phyloP scores from a whole-genome alignment of 2,113 vertebrate genomes.

The Daboia siamensis region DNA sequence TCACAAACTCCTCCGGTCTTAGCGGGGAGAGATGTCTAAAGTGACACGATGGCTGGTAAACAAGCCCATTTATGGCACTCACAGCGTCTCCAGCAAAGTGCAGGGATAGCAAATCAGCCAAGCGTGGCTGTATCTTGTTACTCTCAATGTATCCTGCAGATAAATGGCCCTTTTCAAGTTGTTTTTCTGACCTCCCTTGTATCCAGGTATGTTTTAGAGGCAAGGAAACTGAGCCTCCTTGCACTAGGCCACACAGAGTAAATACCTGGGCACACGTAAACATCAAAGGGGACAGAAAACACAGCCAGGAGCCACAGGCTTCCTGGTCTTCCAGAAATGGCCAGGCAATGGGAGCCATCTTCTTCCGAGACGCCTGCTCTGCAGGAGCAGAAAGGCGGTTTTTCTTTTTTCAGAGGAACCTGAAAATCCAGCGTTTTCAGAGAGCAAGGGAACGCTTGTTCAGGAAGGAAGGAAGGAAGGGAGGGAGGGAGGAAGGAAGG shows the following conservation, averaged over 20 bases:
- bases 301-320: not conserved
- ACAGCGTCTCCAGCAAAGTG: not conserved
- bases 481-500: too few species aligned
- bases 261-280: not conserved
- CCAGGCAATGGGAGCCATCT: not conserved
- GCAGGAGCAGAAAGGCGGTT: not conserved
- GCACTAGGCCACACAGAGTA: not conserved
- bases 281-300: rapidly evolving
- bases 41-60: not conserved
- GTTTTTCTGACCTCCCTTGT: not conserved
- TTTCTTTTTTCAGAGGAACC: rapidly evolving
- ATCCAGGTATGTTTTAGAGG: not conserved
- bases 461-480: too few species aligned
- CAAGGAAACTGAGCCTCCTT: not conserved
- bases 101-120: not conserved
- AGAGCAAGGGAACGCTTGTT: not conserved
- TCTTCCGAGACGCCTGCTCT: not conserved
- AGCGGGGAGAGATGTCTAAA: not conserved
- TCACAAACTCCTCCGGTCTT: not conserved
- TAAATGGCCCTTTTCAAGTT: not conserved
- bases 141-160: rapidly evolving
- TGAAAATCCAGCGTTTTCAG: not conserved
- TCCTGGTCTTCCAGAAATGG: not conserved
- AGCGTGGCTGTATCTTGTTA: not conserved
- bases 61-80: not conserved